Conservation (phyloP, 2,888 invertebrate species). For the Homarus gammarus region DNA sequence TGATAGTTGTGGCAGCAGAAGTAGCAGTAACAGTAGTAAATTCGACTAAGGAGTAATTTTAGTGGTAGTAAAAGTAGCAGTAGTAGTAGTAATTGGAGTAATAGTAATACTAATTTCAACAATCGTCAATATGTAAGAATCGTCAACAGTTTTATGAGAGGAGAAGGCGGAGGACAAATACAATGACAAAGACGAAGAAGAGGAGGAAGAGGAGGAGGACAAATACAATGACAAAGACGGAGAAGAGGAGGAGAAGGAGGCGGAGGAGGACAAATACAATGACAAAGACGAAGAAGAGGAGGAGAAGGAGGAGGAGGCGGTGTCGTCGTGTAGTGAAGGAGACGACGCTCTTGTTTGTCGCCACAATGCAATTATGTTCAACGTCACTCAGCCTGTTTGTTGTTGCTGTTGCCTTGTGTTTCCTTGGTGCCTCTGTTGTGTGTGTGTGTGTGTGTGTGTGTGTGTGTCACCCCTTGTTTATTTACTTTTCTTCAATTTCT, state of each 20-base stretch:
- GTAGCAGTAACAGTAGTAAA: too few species aligned
- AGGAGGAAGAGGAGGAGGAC: background rate
- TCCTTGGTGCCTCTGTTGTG: background rate
- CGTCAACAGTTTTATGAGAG: too few species aligned
- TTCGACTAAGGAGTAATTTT: background rate
- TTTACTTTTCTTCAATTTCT: too few species aligned
- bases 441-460: conserved; percentile 14
- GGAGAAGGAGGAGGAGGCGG: too few species aligned
- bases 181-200: too few species aligned
- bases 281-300: background rate
- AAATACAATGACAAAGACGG: background rate
- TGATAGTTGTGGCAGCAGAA: too few species aligned
- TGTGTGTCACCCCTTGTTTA: conserved; percentile 1
- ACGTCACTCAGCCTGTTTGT: background rate
- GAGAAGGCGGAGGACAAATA: too few species aligned
- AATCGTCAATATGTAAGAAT: background rate
- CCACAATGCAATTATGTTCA: too few species aligned
- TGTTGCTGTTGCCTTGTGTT: conserved; percentile 5
- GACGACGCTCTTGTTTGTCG: too few species aligned
- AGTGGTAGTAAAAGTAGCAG: background rate
- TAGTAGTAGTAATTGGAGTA: too few species aligned
- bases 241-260: background rate
- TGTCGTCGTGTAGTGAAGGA: too few species aligned
- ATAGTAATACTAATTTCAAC: background rate
- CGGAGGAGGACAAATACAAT: background rate